Conservation (phyloP, 2,797 vertebrate species). For the Platalea minor region DNA sequence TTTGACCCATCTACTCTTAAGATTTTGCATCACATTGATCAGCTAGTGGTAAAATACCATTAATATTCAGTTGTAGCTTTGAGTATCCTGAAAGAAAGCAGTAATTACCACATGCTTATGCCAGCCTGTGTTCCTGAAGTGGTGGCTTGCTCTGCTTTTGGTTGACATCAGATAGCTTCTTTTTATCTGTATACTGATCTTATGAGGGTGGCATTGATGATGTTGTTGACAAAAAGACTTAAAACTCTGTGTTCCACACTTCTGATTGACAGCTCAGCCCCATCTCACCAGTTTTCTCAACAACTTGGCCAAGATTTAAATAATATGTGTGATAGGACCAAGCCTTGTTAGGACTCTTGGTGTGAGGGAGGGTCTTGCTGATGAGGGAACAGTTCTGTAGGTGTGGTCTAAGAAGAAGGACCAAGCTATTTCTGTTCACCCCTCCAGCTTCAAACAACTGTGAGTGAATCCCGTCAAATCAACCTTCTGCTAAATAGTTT, state of each 20-base stretch:
- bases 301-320: neutral
- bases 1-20: neutral
- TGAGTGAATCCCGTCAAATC: neutral
- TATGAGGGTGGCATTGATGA: neutral
- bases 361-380: neutral
- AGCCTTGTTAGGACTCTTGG: neutral
- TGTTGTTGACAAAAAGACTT: neutral
- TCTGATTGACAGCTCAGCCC: neutral
- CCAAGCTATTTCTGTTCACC: neutral
- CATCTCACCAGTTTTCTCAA: neutral
- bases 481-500: constrained; percentile 5
- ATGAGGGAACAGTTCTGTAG: neutral
- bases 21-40: neutral
- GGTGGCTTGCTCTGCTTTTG: neutral
- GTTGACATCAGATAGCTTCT: neutral
- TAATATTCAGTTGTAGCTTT: neutral
- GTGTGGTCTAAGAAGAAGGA: neutral
- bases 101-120: neutral
- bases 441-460: neutral
- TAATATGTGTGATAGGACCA: neutral
- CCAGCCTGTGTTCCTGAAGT: neutral
- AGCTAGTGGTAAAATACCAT: neutral
- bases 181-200: neutral
- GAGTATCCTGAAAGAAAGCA: neutral
- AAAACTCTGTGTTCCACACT: neutral